Evolutionary conservation across 1,140 invertebrate species (phyloP), one percentile per base, ranked within the genome.

Genomic region (Drosophila bocki): DNA sequence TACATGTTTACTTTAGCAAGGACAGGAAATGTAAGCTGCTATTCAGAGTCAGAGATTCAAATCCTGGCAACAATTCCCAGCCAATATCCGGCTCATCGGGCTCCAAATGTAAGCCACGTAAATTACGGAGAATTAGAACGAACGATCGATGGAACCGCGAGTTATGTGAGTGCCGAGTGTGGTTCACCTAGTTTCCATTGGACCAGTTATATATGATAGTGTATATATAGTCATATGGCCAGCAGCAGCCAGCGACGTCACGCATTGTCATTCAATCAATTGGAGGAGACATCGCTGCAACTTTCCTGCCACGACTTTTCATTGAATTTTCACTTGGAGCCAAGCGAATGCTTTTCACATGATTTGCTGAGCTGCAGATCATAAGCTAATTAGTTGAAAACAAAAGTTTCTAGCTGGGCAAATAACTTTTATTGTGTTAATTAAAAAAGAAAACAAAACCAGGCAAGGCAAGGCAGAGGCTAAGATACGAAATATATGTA

Each of bases 91-190:
- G 85, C 85, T 88, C 58, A 58, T 77, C 48, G 69, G 60, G 39
- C 50, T 9, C 79, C 58, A 63, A 87, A 80, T 83, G 72, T 80
- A 74, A 68, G 68, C 39, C 71, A 70, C 72, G 85, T 88, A 90
- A 82, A 90, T 90, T 90, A 90, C 56, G 59, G 44, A 82, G 86
- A 90, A 90, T 90, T 90, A 90, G 85, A 90, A 90, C 85, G 85
- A 90, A 90, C 85, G 71, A 78, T 72, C 51, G 41, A 51, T 51
- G 48, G 48, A 64, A 42, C 57, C 62, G 75, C 65, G 45, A 64
- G 53, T 80, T 71, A 75, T 80, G 78, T 60, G 56, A 61, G 68
- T 75, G 56, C 60, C 79, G 53, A 54, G 53, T 54, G 82, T 82
- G 85, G 85, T 91, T 90, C 86, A 90, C 85, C 85, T 80, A 90